phyloP scores from a whole-genome alignment of 2,797 vertebrate species.

The Xenops minutus region DNA sequence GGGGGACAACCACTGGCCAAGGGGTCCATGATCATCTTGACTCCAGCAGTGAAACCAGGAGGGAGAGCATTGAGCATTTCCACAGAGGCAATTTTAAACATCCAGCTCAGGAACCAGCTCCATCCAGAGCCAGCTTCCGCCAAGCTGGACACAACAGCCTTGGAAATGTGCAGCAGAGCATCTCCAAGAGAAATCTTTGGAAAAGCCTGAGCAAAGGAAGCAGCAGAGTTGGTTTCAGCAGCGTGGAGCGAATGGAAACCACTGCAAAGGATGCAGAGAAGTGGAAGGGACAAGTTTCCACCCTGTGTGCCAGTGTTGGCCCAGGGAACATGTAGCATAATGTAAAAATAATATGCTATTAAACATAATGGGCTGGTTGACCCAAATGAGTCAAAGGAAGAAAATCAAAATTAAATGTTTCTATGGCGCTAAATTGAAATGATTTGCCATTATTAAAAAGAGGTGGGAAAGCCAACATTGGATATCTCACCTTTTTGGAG shows the following conservation, averaged over 20 bases:
- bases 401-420: constrained; percentile 41
- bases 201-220: neutral
- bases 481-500: constrained; percentile 24
- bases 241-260: neutral
- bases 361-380: constrained; percentile 35
- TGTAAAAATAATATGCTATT: constrained; percentile 61
- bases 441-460: constrained; percentile 11
- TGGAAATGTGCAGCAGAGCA: constrained; percentile 18
- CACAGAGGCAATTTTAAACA: neutral
- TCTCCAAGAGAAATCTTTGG: constrained; percentile 34
- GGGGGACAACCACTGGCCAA: neutral
- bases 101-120: neutral
- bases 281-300: constrained; percentile 55
- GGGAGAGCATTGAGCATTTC: neutral
- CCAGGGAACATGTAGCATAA: constrained; percentile 22
- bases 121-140: neutral
- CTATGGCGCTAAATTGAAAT: constrained; percentile 2
- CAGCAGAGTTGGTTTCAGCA: neutral
- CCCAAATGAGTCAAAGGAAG: constrained; percentile 58
- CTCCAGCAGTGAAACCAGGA: neutral
- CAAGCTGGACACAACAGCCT: neutral
- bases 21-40: neutral
- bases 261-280: neutral
- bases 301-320: neutral
- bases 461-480: neutral